Percentiles rank a stretch among this genome's conserved stretches.
Conservation (phyloP, 2,888 invertebrate genomes). For the Cordilura impudica region DNA sequence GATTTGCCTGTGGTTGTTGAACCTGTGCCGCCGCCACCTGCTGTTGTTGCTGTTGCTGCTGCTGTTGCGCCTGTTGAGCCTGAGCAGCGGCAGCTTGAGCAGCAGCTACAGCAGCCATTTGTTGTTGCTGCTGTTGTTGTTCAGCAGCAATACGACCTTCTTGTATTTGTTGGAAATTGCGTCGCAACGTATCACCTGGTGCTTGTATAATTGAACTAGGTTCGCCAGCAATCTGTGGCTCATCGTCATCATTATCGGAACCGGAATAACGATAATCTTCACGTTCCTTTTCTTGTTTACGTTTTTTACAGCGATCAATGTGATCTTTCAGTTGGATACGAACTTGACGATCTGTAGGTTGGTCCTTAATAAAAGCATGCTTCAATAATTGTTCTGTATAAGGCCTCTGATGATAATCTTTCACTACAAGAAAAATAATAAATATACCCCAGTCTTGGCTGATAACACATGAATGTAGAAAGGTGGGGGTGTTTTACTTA, state of each 20-base stretch:
- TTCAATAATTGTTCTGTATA: slow-evolving; percentile 98
- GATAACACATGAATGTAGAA: no score
- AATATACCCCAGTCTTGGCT: no score
- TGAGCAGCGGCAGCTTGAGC: slow-evolving; percentile 71
- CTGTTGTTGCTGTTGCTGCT: slow-evolving; percentile 57
- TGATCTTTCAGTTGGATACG: slow-evolving; percentile 99
- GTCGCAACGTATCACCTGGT: slow-evolving; percentile 93
- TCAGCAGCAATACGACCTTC: slow-evolving; percentile 84
- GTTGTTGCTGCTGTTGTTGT: slow-evolving; percentile 81
- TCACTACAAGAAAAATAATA: no score
- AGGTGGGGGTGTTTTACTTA: no score
- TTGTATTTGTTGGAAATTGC: slow-evolving; percentile 99
- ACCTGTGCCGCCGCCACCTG: slow-evolving; percentile 70
- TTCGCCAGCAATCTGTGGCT: slow-evolving; percentile 93
- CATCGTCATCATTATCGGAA: slow-evolving; percentile 98
- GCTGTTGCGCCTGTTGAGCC: slow-evolving; percentile 69
- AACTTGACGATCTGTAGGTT: slow-evolving; percentile 98
- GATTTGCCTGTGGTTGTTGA: slow-evolving; percentile 81
- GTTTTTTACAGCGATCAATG: slow-evolving; percentile 97
- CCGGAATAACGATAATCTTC: slow-evolving; percentile 93
- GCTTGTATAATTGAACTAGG: slow-evolving; percentile 94
- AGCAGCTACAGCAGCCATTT: slow-evolving; percentile 70
- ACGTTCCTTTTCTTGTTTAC: slow-evolving; percentile 92
- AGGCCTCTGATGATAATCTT: slow-evolving; percentile 99
- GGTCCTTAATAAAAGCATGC: slow-evolving; percentile 98